Conservation (phyloP, 2,888 invertebrate species). For the Mesopsocus fuscifrons region DNA sequence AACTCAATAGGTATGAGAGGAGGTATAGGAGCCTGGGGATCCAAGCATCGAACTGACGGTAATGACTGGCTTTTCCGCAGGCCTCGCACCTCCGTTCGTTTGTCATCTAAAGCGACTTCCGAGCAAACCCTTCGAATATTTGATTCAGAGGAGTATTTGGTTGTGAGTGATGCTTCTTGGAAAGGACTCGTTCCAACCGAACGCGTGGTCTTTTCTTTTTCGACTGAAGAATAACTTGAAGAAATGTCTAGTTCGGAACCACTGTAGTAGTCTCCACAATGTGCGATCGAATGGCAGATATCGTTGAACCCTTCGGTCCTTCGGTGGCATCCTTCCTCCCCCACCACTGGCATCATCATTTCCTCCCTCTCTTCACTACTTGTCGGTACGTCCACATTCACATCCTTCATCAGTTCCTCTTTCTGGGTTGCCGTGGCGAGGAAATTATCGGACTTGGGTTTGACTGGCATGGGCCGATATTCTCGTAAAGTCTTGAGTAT, state of each 20-base stretch:
- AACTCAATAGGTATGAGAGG: not conserved
- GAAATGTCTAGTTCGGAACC: too few relatives aligned
- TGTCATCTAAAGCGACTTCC: not conserved
- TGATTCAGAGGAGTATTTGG: not conserved
- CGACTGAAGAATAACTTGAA: too few relatives aligned
- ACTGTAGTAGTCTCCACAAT: too few relatives aligned
- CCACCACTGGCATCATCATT: not conserved
- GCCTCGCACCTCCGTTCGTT: not conserved
- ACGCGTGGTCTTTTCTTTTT: not conserved
- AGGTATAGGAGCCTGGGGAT: not conserved
- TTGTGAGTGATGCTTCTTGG: not conserved
- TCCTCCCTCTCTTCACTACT: too few relatives aligned
- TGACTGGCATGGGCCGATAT: not conserved
- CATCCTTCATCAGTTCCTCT: not conserved
- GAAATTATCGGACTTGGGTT: not conserved
- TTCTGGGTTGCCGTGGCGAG: not conserved
- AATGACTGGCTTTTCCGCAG: not conserved
- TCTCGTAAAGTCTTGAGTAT: not conserved
- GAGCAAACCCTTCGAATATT: not conserved
- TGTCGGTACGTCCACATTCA: too few relatives aligned
- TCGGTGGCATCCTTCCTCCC: too few relatives aligned
- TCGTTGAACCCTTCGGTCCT: too few relatives aligned
- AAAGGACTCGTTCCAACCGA: not conserved
- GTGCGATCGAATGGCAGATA: too few relatives aligned
- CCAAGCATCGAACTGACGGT: not conserved